Base-by-base conservation (phyloP, 2,888 invertebrate species). In the Phaedon cochleariae region DNA sequence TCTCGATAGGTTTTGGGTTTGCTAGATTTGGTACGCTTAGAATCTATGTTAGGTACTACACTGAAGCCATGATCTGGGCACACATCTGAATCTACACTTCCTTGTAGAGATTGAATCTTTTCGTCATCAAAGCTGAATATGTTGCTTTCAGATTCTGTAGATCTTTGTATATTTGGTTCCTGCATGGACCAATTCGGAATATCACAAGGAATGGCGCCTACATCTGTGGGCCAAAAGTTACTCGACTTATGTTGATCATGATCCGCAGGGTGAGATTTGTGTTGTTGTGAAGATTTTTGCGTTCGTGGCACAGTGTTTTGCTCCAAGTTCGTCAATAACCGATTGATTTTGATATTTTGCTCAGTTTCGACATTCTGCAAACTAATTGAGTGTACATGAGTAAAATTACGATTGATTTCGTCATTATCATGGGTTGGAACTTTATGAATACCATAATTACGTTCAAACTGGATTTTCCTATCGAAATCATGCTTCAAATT, bases 111-210 rank as follows among this genome's bases (percentile, higher is more conserved):
- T 77, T 91, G 91, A 65, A 92, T 92, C 76, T 90, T 89, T 71
- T 91, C 91, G 78, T 91, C 90, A 77, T 92, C 92, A 73, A 92
- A 92, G 80, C 91, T 91, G 76, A 92, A 92, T 5, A 92, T 90
- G 53, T 89, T 89, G 71, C 91, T 87, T 68, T 88, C 87, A n/a
- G 91, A 91, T 49, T 91, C 90, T 15, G 90, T 87, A 4, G 90
- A 88, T 20, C 90, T 82, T 77, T 88, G 88, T 41, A 83, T 85
- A 26, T 68, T 71, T 57, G 65, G 73, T 34, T 71, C 72, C 34
- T 67, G 71, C 26, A 67, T 20, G 6, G 86, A 81, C 72, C 83
- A 85, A 64, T 76, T 81, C 74, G 69, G 84, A 18, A 86, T 85
- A 77, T 88, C 87, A 0, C 86, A 85, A 55, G 86, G 85, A 17